Percentiles rank a stretch among this genome's conserved stretches.
phyloP scores from a whole-genome alignment of 2,888 invertebrate species.

The Stictocephala bisonia region DNA sequence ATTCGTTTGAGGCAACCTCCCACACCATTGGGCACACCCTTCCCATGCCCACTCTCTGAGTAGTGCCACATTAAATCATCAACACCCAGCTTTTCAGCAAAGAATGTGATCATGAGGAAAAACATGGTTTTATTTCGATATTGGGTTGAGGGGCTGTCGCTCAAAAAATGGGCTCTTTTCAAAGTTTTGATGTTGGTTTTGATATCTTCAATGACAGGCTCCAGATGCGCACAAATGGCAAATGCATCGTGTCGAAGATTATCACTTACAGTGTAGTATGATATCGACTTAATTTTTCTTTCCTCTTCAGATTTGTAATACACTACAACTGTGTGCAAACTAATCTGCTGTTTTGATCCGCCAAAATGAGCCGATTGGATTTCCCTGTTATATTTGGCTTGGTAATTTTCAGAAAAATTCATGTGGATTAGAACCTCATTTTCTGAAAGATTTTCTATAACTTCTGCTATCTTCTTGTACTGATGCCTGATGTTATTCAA shows the following conservation, averaged over 20 bases:
- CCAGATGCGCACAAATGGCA: constrained; percentile 60
- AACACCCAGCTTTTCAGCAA: constrained; percentile 57
- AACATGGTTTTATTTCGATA: constrained; percentile 62
- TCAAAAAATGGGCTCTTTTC: constrained; percentile 61
- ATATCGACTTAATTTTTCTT: constrained; percentile 31
- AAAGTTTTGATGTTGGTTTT: constrained; percentile 52
- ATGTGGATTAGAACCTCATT: constrained; percentile 21
- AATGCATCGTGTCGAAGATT: constrained; percentile 59
- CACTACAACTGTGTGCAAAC: constrained; percentile 4
- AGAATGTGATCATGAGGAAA: constrained; percentile 58
- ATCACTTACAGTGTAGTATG: constrained; percentile 59
- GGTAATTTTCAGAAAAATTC: constrained; percentile 24
- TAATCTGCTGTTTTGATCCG: neutral
- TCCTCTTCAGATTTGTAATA: neutral
- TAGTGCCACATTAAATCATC: constrained; percentile 59
- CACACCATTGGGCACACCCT: constrained; percentile 62
- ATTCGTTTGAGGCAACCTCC: constrained; percentile 62
- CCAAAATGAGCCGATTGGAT: constrained; percentile 34
- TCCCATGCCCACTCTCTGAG: constrained; percentile 61
- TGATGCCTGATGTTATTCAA: constrained; percentile 35
- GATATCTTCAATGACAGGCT: constrained; percentile 55
- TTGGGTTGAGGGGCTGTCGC: constrained; percentile 62
- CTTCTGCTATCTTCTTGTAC: neutral
- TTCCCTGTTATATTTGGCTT: constrained; percentile 20
- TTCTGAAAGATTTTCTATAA: neutral